Conservation (phyloP, 2,113 vertebrate genomes). For the Nansenia antarctica region DNA sequence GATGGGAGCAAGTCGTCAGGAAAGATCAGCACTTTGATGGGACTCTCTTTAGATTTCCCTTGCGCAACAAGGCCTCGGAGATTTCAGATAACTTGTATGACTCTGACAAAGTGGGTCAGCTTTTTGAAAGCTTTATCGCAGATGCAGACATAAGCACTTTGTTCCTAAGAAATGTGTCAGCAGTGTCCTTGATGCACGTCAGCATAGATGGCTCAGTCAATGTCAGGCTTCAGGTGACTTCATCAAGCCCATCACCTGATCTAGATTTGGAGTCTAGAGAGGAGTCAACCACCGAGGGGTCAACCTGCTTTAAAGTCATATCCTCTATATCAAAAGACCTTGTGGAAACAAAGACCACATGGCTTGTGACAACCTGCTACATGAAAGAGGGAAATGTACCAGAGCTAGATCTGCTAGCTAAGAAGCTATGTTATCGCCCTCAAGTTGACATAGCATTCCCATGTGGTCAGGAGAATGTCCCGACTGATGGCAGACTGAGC, state of each 20-base stretch:
- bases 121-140: constrained; percentile 79
- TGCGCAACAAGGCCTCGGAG: constrained; percentile 69
- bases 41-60: constrained; percentile 83
- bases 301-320: constrained; percentile 60
- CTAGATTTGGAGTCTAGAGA: constrained; percentile 4
- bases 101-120: constrained; percentile 63
- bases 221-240: constrained; percentile 60
- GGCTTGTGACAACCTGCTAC: constrained; percentile 68
- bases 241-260: constrained; percentile 27
- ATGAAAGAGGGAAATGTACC: constrained; percentile 59
- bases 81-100: constrained; percentile 78
- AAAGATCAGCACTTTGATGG: constrained; percentile 71
- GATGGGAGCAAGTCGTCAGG: constrained; percentile 58
- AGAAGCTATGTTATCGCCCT: constrained; percentile 72
- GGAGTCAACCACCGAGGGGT: constrained; percentile 14
- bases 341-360: constrained; percentile 52
- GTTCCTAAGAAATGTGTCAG: constrained; percentile 78
- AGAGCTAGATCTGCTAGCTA: constrained; percentile 61
- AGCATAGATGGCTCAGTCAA: constrained; percentile 50
- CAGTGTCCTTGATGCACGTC: constrained; percentile 67
- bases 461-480: constrained; percentile 43
- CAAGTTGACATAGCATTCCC: constrained; percentile 79
- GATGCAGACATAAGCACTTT: constrained; percentile 82
- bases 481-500: constrained; percentile 69
- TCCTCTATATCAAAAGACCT: constrained; percentile 31